Conservation (phyloP, 2,888 invertebrate species). For the Lycia hirtaria region DNA sequence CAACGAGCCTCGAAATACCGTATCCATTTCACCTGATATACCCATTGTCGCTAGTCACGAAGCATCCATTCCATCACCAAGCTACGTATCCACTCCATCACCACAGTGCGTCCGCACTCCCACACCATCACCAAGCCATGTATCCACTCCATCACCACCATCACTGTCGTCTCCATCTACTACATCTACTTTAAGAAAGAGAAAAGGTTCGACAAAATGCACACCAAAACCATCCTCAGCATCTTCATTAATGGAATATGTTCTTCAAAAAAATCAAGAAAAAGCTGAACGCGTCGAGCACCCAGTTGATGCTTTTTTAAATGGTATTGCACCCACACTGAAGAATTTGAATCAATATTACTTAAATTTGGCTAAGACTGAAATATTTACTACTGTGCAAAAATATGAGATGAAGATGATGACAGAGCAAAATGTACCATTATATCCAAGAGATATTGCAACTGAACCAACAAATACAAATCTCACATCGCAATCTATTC, state of each 20-base stretch:
- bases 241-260: conserved; percentile 38
- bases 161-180: conserved; percentile 33
- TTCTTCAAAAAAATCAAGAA: conserved; percentile 39
- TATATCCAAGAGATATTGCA: conserved; percentile 34
- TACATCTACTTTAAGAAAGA: conserved; percentile 34
- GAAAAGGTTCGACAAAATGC: conserved; percentile 37
- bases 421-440: too few species aligned
- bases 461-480: conserved; percentile 33
- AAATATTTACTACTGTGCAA: conserved; percentile 36
- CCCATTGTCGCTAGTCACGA: too few species aligned
- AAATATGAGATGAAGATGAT: conserved; percentile 35
- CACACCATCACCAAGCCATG: conserved; percentile 17
- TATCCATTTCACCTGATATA: too few species aligned
- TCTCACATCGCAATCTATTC: conserved; percentile 29
- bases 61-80: too few species aligned
- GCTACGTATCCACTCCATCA: too few species aligned
- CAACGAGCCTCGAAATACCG: too few species aligned
- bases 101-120: too few species aligned
- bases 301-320: conserved; percentile 40
- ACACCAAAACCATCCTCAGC: conserved; percentile 39
- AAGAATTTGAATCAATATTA: conserved; percentile 41
- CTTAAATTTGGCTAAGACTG: conserved; percentile 15
- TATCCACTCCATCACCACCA: conserved; percentile 23
- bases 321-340: conserved; percentile 40
- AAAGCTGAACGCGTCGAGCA: conserved; percentile 32